Conservation (phyloP, 2,797 vertebrate species). For the Liasis olivaceus region DNA sequence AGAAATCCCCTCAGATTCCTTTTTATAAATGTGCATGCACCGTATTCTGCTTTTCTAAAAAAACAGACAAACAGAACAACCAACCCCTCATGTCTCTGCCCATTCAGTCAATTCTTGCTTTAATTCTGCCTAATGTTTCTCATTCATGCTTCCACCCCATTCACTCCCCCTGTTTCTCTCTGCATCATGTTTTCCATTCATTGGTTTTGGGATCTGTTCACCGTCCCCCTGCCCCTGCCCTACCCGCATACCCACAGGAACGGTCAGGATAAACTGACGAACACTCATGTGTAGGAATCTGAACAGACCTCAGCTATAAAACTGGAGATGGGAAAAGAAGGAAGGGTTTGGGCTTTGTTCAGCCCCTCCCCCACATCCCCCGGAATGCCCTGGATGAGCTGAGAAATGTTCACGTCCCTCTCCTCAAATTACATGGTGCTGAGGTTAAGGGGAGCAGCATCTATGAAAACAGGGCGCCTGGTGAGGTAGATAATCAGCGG, state of each 20-base stretch:
- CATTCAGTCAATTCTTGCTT: slow-evolving; percentile 10
- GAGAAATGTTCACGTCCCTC: neutral
- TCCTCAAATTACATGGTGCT: neutral
- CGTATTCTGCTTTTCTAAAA: neutral
- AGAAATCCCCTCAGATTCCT: neutral
- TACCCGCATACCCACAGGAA: neutral
- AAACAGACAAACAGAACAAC: neutral
- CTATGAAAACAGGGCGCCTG: neutral
- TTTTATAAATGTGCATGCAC: neutral
- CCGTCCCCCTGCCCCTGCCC: neutral
- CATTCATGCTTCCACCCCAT: slow-evolving; percentile 5
- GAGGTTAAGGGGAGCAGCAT: neutral
- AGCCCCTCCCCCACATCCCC: neutral
- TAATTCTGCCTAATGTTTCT: neutral
- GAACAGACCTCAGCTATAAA: neutral
- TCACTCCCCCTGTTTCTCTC: neutral
- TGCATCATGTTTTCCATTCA: slow-evolving; percentile 22
- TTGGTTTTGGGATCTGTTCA: neutral
- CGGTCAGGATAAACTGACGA: neutral
- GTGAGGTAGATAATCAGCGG: neutral
- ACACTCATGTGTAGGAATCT: neutral
- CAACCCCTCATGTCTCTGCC: neutral
- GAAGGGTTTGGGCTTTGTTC: neutral
- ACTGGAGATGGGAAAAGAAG: neutral
- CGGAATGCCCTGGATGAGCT: neutral